Evolutionary conservation across 1,140 invertebrate species (phyloP).

Genomic region (Agraylea sexmaculata): DNA sequence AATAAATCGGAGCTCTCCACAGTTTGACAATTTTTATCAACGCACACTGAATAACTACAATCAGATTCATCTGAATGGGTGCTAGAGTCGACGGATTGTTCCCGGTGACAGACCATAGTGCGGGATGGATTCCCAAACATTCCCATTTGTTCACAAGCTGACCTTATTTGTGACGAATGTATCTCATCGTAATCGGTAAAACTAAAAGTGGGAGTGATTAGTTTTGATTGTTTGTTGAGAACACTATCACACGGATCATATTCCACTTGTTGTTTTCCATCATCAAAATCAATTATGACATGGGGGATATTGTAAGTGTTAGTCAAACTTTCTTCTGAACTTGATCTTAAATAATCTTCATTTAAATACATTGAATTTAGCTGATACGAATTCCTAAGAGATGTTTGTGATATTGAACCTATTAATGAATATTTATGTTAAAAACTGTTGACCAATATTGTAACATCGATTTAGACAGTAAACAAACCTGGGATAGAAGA

Average conservation of each 20-base stretch:
- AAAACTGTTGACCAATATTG: too few relatives aligned
- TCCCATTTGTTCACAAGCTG: conserved; percentile 6
- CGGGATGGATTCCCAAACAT: conserved; percentile 3
- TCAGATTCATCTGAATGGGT: conserved; percentile 19
- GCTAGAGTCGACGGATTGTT: conserved; percentile 18
- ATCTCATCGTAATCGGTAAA: conserved; percentile 12
- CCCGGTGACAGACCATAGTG: conserved; percentile 7
- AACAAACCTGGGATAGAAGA: conserved; percentile 5
- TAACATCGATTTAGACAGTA: not conserved
- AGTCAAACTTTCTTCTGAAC: conserved; percentile 35
- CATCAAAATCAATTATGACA: conserved; percentile 31
- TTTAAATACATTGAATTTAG: conserved; percentile 17
- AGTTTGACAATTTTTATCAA: too few relatives aligned
- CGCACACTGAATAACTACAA: conserved; percentile 14
- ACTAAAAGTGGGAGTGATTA: conserved; percentile 12
- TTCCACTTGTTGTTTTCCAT: conserved; percentile 31
- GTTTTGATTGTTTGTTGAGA: too few relatives aligned
- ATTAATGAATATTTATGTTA: too few relatives aligned
- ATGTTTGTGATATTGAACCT: too few relatives aligned
- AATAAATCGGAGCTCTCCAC: too few relatives aligned
- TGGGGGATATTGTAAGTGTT: conserved; percentile 30
- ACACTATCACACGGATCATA: too few relatives aligned
- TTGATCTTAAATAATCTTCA: conserved; percentile 34
- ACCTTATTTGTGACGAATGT: conserved; percentile 8
- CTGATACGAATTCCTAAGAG: too few relatives aligned